Percentiles rank a stretch among this genome's conserved stretches.
Conservation (phyloP, 1,140 invertebrate genomes). For the Halotydeus destructor region DNA sequence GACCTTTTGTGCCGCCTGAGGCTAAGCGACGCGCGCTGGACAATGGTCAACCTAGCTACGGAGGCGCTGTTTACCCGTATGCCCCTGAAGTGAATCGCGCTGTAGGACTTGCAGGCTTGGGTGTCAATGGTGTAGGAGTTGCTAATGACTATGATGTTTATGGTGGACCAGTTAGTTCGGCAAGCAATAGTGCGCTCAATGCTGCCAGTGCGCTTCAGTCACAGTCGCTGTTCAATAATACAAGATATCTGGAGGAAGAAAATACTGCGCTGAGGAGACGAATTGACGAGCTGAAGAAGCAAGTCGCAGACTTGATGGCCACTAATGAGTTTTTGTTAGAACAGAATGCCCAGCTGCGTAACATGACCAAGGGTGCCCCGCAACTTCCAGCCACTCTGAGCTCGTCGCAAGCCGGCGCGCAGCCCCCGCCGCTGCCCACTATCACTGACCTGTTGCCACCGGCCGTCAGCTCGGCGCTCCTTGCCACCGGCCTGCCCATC, state of each 20-base stretch:
- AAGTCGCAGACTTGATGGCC: slow-evolving; percentile 44
- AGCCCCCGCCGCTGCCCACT: too few species aligned
- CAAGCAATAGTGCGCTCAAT: slow-evolving; percentile 1
- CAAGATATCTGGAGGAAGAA: slow-evolving; percentile 40
- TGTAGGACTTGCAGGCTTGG: not conserved
- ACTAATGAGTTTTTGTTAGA: slow-evolving; percentile 58
- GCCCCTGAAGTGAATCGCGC: not conserved
- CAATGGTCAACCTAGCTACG: not conserved
- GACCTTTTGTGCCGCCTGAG: slow-evolving; percentile 8
- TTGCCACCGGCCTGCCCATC: too few species aligned
- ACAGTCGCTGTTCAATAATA: not conserved
- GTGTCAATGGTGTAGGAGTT: not conserved
- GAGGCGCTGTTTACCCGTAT: not conserved
- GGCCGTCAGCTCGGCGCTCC: too few species aligned
- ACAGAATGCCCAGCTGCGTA: slow-evolving; percentile 51
- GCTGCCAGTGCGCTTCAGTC: not conserved
- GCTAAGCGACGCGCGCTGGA: slow-evolving; percentile 17
- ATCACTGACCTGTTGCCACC: too few species aligned
- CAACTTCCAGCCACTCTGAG: too few species aligned
- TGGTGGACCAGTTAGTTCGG: not conserved
- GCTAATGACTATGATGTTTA: not conserved
- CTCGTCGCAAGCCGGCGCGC: too few species aligned
- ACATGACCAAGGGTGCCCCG: slow-evolving; percentile 21
- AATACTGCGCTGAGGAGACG: slow-evolving; percentile 43
- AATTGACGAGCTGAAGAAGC: slow-evolving; percentile 48